phyloP scores from a whole-genome alignment of 2,113 vertebrate genomes.

The Oryzias melastigma region DNA sequence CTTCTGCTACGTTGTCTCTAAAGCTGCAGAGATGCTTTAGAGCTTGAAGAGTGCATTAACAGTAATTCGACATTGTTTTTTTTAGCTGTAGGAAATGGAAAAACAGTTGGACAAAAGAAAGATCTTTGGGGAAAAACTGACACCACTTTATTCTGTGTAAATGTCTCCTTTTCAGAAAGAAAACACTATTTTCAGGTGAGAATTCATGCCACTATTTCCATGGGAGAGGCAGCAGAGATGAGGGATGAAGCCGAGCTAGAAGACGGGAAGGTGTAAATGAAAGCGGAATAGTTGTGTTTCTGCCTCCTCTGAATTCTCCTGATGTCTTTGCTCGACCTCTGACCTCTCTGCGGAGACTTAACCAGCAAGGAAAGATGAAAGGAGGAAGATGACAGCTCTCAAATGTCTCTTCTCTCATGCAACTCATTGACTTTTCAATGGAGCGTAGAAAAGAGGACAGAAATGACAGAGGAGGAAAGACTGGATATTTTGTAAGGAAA shows the following conservation, averaged over 20 bases:
- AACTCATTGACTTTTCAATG: slow-evolving; percentile 3
- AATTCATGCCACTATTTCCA: not conserved
- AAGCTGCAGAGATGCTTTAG: slow-evolving; percentile 6
- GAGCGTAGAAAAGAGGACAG: not conserved
- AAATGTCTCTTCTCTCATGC: slow-evolving; percentile 21
- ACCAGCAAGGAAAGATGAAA: slow-evolving; percentile 22
- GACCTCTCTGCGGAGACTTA: slow-evolving; percentile 28
- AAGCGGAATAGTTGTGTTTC: slow-evolving; percentile 24
- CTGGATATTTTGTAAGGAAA: not conserved
- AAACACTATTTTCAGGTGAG: slow-evolving; percentile 29
- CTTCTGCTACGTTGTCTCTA: slow-evolving; percentile 1
- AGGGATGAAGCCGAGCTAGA: slow-evolving; percentile 30
- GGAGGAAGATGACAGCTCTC: slow-evolving; percentile 15
- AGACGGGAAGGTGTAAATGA: slow-evolving; percentile 44
- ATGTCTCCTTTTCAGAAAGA: slow-evolving; percentile 8
- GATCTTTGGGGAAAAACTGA: not conserved
- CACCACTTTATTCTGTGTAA: slow-evolving; percentile 17
- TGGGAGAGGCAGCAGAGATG: slow-evolving; percentile 28
- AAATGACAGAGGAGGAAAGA: slow-evolving; percentile 8
- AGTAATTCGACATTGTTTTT: slow-evolving; percentile 1
- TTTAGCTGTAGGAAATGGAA: slow-evolving; percentile 13
- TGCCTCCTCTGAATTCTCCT: slow-evolving; percentile 7
- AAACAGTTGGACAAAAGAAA: slow-evolving; percentile 13
- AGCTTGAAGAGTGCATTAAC: slow-evolving; percentile 5
- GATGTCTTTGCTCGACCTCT: slow-evolving; percentile 32